These are phyloP conservation scores for Piaya cayana DNA, from an alignment of 2,113 vertebrate species.

Conservation along the genomic window DNA sequence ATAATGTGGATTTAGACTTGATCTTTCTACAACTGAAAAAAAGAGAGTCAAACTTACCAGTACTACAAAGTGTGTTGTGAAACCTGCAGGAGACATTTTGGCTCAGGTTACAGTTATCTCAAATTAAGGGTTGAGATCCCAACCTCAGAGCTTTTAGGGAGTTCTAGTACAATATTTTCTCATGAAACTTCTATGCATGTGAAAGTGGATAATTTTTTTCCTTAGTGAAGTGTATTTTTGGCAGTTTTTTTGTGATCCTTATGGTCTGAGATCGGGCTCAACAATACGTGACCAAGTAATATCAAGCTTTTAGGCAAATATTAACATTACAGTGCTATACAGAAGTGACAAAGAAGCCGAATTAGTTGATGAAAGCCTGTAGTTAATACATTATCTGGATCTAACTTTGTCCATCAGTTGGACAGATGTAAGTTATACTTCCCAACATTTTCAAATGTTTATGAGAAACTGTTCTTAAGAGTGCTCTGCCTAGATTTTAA, in stretches of 20 bases:
- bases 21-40: neutral
- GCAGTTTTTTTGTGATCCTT: neutral
- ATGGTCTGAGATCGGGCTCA: neutral
- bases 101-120: rapidly evolving
- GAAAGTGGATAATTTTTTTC: neutral
- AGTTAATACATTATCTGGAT: neutral
- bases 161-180: neutral
- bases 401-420: neutral
- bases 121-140: neutral
- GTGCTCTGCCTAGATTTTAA: neutral
- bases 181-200: rapidly evolving
- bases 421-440: neutral
- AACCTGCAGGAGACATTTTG: neutral
- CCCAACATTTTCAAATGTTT: neutral
- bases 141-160: neutral
- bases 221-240: neutral
- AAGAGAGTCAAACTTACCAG: neutral
- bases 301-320: neutral
- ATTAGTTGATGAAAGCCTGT: neutral
- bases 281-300: neutral
- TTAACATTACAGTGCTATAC: neutral
- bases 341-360: neutral
- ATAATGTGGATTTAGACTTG: neutral
- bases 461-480: neutral
- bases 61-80: neutral